Percentiles rank a stretch among this genome's conserved stretches.
These are phyloP conservation scores for Tretioscincus oriximinensis DNA, from an alignment of 2,113 vertebrate species.

Conservation along the genomic window DNA sequence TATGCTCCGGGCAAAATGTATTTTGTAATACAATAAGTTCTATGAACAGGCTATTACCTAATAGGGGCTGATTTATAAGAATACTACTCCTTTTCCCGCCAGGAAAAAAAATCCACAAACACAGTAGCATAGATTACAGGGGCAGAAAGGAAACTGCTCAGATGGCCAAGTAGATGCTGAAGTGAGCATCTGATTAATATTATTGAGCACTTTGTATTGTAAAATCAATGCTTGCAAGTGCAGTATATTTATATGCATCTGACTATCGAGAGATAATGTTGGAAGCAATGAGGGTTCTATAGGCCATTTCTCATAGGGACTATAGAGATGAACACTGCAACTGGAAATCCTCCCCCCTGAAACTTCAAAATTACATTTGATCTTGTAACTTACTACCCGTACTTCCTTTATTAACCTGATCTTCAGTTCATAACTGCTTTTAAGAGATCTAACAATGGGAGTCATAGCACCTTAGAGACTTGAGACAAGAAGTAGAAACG, in stretches of 20 bases:
- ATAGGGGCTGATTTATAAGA: constrained; percentile 31
- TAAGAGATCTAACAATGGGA: too few relatives aligned
- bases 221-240: not conserved
- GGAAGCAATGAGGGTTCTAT: too few relatives aligned
- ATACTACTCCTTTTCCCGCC: not conserved
- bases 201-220: not conserved
- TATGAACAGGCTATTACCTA: constrained; percentile 10
- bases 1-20: not conserved
- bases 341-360: too few relatives aligned
- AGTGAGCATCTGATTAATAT: not conserved
- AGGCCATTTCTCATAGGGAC: too few relatives aligned
- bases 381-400: too few relatives aligned
- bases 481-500: too few relatives aligned
- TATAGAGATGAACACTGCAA: too few relatives aligned
- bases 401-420: too few relatives aligned
- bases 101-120: not conserved
- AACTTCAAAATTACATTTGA: too few relatives aligned
- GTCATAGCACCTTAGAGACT: too few relatives aligned
- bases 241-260: too few relatives aligned
- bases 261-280: not conserved
- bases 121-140: not conserved
- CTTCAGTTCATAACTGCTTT: too few relatives aligned
- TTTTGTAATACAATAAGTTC: constrained; percentile 7
- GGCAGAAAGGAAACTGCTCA: not conserved
- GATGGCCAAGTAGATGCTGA: not conserved